Conservation (phyloP, 2,888 invertebrate species). For the Polymixis lichenea region DNA sequence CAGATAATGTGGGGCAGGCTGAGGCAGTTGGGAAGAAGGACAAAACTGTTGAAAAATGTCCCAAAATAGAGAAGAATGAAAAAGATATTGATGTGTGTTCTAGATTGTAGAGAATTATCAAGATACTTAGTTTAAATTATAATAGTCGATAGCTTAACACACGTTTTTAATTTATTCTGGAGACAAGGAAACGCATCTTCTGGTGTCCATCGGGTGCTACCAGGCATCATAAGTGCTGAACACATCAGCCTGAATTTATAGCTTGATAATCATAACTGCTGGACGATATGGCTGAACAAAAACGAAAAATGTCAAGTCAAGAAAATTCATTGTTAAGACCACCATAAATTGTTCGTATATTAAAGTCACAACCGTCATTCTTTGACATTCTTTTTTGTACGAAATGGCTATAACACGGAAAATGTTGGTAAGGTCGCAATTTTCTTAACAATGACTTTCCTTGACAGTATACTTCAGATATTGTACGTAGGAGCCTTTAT, state of each 20-base stretch:
- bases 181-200: neutral
- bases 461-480: neutral
- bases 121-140: neutral
- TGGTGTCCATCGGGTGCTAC: neutral
- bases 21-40: constrained; percentile 64
- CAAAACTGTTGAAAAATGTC: constrained; percentile 12
- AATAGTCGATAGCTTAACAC: neutral
- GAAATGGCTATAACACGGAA: too few relatives aligned
- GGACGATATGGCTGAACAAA: too few relatives aligned
- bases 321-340: neutral
- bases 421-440: too few relatives aligned
- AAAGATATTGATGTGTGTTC: constrained; percentile 16
- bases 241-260: neutral
- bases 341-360: too few relatives aligned
- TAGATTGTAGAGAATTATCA: constrained; percentile 1
- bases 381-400: too few relatives aligned
- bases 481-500: too few relatives aligned
- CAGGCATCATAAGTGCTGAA: neutral
- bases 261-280: neutral
- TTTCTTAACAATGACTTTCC: neutral
- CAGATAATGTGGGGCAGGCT: constrained; percentile 81
- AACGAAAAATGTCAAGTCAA: neutral
- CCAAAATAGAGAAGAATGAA: neutral
- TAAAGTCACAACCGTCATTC: too few relatives aligned
- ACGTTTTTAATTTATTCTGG: neutral